These are phyloP conservation scores for Manis crassicaudata DNA, from an alignment of 2,797 vertebrate species.

Conservation along the genomic window DNA sequence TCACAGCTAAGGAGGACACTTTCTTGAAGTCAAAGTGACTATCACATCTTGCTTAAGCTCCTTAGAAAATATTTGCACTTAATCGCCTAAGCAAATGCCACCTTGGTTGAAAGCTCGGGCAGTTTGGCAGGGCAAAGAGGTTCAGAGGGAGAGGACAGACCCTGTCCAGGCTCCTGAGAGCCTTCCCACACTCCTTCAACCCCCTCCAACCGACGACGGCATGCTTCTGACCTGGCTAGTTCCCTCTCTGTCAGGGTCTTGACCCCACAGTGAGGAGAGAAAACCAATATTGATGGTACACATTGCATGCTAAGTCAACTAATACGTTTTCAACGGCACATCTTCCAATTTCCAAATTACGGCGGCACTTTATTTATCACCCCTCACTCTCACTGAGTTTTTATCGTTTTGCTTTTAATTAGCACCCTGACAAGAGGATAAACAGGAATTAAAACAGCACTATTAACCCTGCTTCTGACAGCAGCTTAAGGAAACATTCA, in stretches of 20 bases:
- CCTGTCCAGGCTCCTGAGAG: fast-evolving
- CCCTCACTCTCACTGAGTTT: neutral
- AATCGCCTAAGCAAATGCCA: fast-evolving
- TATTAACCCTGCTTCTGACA: neutral
- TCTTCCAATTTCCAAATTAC: neutral
- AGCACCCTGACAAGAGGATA: neutral
- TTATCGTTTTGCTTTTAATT: conserved; percentile 18
- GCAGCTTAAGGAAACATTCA: neutral
- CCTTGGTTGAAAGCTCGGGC: neutral
- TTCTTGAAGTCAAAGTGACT: neutral
- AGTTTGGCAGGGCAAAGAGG: fast-evolving
- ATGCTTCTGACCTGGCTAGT: neutral
- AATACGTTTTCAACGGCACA: neutral
- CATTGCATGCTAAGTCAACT: neutral
- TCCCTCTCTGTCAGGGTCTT: neutral
- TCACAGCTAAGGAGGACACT: neutral
- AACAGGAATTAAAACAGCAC: neutral
- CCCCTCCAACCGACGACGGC: neutral
- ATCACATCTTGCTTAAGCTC: neutral
- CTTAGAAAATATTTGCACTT: no score
- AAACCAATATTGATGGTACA: neutral
- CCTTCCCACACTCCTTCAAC: neutral
- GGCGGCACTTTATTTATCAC: neutral
- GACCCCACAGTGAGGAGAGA: neutral
- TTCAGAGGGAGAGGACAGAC: neutral